Percentiles rank a stretch among this genome's conserved stretches.
Evolutionary conservation across 2,888 invertebrate genomes (phyloP).

Genomic region (Hypsopygia costalis): DNA sequence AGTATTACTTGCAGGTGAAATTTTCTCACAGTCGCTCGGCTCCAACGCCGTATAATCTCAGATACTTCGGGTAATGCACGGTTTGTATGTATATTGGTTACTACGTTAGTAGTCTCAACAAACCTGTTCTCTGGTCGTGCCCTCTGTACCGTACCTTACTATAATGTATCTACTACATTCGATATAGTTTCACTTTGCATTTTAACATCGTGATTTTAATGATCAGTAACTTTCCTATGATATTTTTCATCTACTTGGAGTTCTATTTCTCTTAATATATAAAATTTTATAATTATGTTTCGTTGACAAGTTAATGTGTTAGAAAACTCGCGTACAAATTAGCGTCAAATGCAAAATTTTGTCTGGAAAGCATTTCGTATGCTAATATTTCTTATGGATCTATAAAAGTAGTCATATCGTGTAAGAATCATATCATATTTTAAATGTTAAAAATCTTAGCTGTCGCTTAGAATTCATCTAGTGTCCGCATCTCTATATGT

Average conservation of each 20-base stretch:
- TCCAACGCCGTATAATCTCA: slow-evolving; percentile 59
- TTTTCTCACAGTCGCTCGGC: slow-evolving; percentile 66
- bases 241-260: slow-evolving; percentile 13
- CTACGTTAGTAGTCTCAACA: slow-evolving; percentile 68
- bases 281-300: slow-evolving; percentile 31
- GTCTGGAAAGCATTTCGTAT: slow-evolving; percentile 46
- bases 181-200: slow-evolving; percentile 68
- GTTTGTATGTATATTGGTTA: slow-evolving; percentile 74
- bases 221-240: slow-evolving; percentile 31
- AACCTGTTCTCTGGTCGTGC: slow-evolving; percentile 72
- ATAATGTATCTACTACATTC: slow-evolving; percentile 50
- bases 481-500: slow-evolving; percentile 61
- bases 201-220: slow-evolving; percentile 46
- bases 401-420: slow-evolving; percentile 52
- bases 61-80: slow-evolving; percentile 63
- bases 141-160: slow-evolving; percentile 63
- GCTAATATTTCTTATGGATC: slow-evolving; percentile 47
- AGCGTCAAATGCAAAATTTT: slow-evolving; percentile 19
- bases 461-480: slow-evolving; percentile 61
- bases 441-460: slow-evolving; percentile 31
- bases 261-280: slow-evolving; percentile 4
- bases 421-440: slow-evolving; percentile 29
- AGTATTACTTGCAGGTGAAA: slow-evolving; percentile 60
- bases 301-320: slow-evolving; percentile 44
- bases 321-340: slow-evolving; percentile 15